phyloP scores from a whole-genome alignment of 2,888 invertebrate species.

The Lepidocyrtoides sp. region DNA sequence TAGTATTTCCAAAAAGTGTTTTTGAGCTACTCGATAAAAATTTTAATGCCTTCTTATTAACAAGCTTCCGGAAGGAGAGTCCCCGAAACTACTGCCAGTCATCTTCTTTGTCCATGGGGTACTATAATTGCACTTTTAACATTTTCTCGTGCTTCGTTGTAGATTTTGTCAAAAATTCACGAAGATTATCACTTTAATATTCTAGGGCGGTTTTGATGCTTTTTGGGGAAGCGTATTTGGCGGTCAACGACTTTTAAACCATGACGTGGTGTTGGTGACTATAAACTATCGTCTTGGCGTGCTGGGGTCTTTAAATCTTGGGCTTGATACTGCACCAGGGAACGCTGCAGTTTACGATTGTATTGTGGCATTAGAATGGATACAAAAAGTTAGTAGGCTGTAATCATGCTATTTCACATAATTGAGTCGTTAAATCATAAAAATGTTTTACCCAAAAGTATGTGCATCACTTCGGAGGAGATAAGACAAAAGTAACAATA shows the following conservation, averaged over 20 bases:
- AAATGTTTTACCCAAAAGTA: too few relatives aligned
- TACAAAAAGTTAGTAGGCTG: too few relatives aligned
- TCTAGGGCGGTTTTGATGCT: slow-evolving; percentile 71
- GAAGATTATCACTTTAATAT: neutral
- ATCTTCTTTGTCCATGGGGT: slow-evolving; percentile 80
- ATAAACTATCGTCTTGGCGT: slow-evolving; percentile 72
- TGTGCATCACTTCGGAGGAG: slow-evolving; percentile 79
- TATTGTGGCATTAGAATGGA: slow-evolving; percentile 80
- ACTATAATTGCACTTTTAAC: slow-evolving; percentile 3
- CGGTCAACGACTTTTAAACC: slow-evolving; percentile 71
- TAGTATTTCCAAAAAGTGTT: neutral
- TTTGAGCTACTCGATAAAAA: too few relatives aligned
- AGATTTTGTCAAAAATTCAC: neutral
- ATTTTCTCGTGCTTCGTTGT: neutral
- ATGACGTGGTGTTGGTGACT: slow-evolving; percentile 72
- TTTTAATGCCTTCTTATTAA: neutral
- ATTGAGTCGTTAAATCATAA: too few relatives aligned
- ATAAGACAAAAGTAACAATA: slow-evolving; percentile 58
- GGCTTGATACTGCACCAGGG: slow-evolving; percentile 81
- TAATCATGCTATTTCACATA: too few relatives aligned
- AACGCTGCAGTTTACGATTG: slow-evolving; percentile 81
- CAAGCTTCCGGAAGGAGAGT: slow-evolving; percentile 52
- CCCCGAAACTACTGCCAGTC: slow-evolving; percentile 64
- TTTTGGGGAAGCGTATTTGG: slow-evolving; percentile 76
- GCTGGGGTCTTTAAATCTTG: slow-evolving; percentile 65